Base-by-base conservation (phyloP, 2,113 vertebrate species). In the Bubo scandiacus region DNA sequence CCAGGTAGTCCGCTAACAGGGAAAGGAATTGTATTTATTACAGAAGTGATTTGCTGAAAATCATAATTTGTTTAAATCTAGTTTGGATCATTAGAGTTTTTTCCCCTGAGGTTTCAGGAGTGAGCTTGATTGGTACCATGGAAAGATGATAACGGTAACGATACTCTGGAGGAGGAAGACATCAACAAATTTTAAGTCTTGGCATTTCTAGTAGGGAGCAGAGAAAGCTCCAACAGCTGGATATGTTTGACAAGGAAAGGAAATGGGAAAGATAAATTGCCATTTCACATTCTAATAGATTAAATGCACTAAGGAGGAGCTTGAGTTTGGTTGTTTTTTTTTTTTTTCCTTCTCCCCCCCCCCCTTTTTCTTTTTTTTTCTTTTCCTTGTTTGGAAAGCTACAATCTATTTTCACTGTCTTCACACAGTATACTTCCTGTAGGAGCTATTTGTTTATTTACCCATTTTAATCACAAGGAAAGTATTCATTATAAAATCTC, bases 401-500 rank as follows among this genome's bases (percentile, higher is more conserved):
- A 89, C 90, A 94, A 93, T 92, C 73, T 96, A 73, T 89, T 96
- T 90, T 71, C 82, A 54, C 90, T 42, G 67, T 77, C 93, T 86
- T 90, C 82, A 93, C 59, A 93, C 61, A 79, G 88, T 86, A 94
- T 32, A 92, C 96, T 97, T 96, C 96, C 97, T 95, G 88, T 27
- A 94, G 49, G 57, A 95, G 80, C 88, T 96, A 68, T 96, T 96
- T 97, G 92, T 96, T 97, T 97, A 94, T 97, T 96, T 96, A 97
- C 85, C 88, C 51, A 1, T 96, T 94, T 95, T 95, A 96, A 98
- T 96, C 95, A 97, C 95, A 97, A 95, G 96, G 97, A 96, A 97
- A 97, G 95, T 91, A 97, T 97, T 97, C 97, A 97, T 97, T 95
- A 97, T 95, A 96, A 93, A 94, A 94, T 86, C 88, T 92, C 91